phyloP scores from a whole-genome alignment of 1,140 invertebrate species.

The Glossosoma conforme region DNA sequence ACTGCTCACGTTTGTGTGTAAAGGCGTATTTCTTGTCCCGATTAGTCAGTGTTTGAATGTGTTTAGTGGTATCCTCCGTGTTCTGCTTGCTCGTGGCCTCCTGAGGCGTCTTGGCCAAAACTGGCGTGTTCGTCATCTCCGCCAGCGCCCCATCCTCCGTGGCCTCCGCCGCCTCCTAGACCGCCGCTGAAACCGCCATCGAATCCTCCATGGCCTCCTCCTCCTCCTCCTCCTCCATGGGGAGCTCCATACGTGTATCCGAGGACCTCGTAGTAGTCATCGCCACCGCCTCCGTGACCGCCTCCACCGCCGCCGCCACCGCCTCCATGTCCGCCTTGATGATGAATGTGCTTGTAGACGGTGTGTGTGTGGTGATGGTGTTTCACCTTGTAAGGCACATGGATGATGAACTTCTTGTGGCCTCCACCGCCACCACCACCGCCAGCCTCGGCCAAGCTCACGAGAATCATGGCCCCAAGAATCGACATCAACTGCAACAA shows the following conservation, averaged over 20 bases:
- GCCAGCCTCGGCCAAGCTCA: conserved; percentile 35
- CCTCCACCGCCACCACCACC: conserved; percentile 40
- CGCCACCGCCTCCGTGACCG: conserved; percentile 32
- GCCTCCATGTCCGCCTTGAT: conserved; percentile 41
- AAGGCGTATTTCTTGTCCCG: no score
- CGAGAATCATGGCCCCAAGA: no score
- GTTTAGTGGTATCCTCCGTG: no score
- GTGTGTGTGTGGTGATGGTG: conserved; percentile 57
- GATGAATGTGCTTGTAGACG: conserved; percentile 53
- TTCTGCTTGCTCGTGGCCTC: no score
- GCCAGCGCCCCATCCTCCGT: conserved; percentile 36
- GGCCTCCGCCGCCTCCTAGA: conserved; percentile 38
- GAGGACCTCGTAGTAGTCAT: conserved; percentile 47
- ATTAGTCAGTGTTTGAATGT: no score
- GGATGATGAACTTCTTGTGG: conserved; percentile 57
- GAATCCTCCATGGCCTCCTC: conserved; percentile 36
- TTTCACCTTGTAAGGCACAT: conserved; percentile 56
- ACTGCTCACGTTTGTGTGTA: no score
- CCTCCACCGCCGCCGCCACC: conserved; percentile 43
- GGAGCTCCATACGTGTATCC: conserved; percentile 48
- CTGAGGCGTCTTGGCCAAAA: conserved; percentile 31
- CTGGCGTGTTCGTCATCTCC: conserved; percentile 36
- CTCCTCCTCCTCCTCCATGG: conserved; percentile 42
- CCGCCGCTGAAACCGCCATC: conserved; percentile 39
- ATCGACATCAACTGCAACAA: no score